These are phyloP conservation scores for Acanthosepion pharaonis DNA, from an alignment of 2,888 invertebrate species.

Conservation along the genomic window DNA sequence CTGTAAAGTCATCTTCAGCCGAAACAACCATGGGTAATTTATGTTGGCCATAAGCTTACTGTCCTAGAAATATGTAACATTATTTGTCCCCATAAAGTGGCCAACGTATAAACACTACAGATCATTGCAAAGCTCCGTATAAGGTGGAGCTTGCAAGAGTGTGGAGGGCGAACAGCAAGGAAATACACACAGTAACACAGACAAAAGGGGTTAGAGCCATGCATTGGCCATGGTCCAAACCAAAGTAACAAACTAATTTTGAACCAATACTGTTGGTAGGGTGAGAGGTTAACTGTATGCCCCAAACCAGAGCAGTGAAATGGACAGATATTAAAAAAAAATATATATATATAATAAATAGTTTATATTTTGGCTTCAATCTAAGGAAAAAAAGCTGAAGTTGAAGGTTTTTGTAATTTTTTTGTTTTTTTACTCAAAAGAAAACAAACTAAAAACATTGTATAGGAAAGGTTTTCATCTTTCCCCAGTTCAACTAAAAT, in stretches of 20 bases:
- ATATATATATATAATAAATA: no score
- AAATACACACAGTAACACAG: background rate
- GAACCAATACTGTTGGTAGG: constrained; percentile 1
- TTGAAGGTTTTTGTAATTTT: no score
- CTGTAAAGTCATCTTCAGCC: background rate
- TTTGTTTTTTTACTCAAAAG: no score
- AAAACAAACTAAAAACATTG: no score
- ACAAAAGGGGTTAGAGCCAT: background rate
- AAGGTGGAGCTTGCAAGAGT: background rate
- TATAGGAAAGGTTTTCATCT: no score
- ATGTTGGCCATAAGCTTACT: background rate
- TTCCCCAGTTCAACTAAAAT: no score
- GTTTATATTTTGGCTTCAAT: no score
- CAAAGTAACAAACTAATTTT: background rate
- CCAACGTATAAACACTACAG: background rate
- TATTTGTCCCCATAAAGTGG: constrained; percentile 4
- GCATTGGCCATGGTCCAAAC: background rate
- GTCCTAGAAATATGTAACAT: background rate
- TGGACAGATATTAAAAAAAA: background rate
- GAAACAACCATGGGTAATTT: background rate
- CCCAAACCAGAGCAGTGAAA: background rate
- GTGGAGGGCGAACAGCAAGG: background rate
- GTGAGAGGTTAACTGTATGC: background rate
- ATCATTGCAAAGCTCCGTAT: background rate
- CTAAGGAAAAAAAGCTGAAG: no score